Conservation (phyloP, 2,113 vertebrate species). For the Pimephales promelas region DNA sequence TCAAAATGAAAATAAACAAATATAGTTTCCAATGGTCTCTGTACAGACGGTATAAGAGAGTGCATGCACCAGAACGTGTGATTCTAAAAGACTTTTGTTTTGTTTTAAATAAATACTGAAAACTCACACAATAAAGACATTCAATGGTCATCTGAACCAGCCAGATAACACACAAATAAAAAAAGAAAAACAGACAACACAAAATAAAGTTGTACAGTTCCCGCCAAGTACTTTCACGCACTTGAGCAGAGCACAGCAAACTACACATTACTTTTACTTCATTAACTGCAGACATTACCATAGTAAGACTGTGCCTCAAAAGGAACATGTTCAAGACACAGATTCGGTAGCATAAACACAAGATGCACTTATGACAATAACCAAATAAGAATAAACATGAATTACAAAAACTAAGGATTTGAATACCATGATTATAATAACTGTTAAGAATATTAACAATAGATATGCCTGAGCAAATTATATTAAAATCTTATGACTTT, state of each 20-base stretch:
- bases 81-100: conserved; percentile 20
- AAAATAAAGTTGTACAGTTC: conserved; percentile 11
- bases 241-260: conserved; percentile 24
- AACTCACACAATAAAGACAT: conserved; percentile 34
- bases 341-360: conserved; percentile 5
- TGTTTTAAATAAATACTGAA: conserved; percentile 47
- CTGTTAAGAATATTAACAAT: background rate
- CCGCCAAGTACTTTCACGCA: background rate
- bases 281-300: background rate
- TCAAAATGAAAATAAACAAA: background rate
- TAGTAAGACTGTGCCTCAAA: background rate
- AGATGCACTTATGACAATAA: conserved; percentile 4
- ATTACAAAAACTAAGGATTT: background rate
- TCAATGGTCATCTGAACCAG: conserved; percentile 71
- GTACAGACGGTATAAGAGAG: conserved; percentile 15
- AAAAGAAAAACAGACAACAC: conserved; percentile 6
- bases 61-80: conserved; percentile 31
- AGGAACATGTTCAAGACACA: conserved; percentile 10
- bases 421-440: conserved; percentile 12
- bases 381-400: conserved; percentile 5
- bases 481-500: conserved; percentile 18
- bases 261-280: background rate
- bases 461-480: conserved; percentile 38
- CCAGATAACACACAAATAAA: conserved; percentile 72
- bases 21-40: conserved; percentile 29